Percentiles rank a stretch among this genome's conserved stretches.
Evolutionary conservation across 2,888 invertebrate species (phyloP).

Genomic region (Drosophila subsilvestris): DNA sequence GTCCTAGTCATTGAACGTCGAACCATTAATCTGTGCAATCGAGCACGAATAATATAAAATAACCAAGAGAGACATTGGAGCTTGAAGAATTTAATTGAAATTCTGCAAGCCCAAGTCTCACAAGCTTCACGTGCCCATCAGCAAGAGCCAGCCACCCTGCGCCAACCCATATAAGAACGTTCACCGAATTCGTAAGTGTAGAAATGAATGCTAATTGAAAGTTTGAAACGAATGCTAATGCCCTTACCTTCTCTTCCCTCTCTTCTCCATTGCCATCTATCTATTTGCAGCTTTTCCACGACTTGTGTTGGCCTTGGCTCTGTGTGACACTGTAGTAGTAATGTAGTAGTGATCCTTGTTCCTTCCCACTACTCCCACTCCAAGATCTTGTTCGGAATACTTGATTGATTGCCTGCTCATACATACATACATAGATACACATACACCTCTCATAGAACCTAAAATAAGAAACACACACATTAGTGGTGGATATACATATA

Average conservation of each 20-base stretch:
- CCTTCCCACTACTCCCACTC: neutral
- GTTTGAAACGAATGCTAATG: slow-evolving; percentile 12
- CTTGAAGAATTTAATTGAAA: slow-evolving; percentile 68
- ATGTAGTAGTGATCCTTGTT: neutral
- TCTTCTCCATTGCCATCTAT: slow-evolving; percentile 29
- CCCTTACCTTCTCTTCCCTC: slow-evolving; percentile 23
- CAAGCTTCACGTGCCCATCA: neutral
- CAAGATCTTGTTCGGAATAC: neutral
- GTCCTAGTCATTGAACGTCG: slow-evolving; percentile 82
- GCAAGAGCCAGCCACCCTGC: slow-evolving; percentile 3
- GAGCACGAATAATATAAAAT: slow-evolving; percentile 33
- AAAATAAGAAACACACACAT: neutral
- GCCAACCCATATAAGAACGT: slow-evolving; percentile 9
- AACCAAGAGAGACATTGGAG: slow-evolving; percentile 44
- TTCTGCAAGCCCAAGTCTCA: slow-evolving; percentile 70
- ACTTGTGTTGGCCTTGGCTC: slow-evolving; percentile 2
- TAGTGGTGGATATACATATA: too few relatives aligned
- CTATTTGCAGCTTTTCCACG: slow-evolving; percentile 48
- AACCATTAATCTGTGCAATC: slow-evolving; percentile 84
- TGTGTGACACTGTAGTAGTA: slow-evolving; percentile 2
- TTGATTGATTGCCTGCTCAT: neutral
- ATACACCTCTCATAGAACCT: neutral
- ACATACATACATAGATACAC: neutral
- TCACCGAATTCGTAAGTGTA: slow-evolving; percentile 55
- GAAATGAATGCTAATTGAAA: slow-evolving; percentile 5